Evolutionary conservation across 2,797 vertebrate species (phyloP).

Genomic region (Odontamblyopus lacepedii): DNA sequence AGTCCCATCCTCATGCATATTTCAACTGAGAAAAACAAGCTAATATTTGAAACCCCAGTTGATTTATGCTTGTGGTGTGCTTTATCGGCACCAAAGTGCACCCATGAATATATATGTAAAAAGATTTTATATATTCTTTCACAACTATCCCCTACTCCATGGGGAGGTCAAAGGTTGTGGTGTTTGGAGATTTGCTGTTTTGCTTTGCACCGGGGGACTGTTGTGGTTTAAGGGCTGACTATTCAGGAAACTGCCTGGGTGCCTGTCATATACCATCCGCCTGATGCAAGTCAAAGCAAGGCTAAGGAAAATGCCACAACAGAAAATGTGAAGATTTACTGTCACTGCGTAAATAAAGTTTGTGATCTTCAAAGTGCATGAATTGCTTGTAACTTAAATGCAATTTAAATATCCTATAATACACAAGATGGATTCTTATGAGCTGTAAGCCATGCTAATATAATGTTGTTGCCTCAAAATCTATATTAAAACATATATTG

Average conservation of each 20-base stretch:
- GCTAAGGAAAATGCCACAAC: conserved; percentile 5
- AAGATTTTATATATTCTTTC: conserved; percentile 24
- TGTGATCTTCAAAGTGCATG: not conserved
- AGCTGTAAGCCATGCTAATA: no score
- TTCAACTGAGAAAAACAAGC: conserved; percentile 31
- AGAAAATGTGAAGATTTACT: conserved; percentile 12
- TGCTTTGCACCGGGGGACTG: conserved; percentile 3
- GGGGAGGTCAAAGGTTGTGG: conserved; percentile 27
- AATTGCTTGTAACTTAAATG: conserved; percentile 5
- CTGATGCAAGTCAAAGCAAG: conserved; percentile 12
- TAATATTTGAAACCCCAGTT: conserved; percentile 20
- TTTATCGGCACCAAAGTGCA: conserved; percentile 37
- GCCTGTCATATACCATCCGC: not conserved
- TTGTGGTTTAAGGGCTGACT: conserved; percentile 12
- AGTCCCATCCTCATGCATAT: conserved; percentile 28
- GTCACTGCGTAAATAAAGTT: not conserved
- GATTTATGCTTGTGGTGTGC: conserved; percentile 31
- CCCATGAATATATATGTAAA: conserved; percentile 22
- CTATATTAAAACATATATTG: no score
- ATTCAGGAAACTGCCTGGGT: conserved; percentile 7
- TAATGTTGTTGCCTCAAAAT: no score
- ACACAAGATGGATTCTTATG: no score
- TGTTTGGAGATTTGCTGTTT: conserved; percentile 13
- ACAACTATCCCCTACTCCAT: conserved; percentile 3
- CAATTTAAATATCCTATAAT: no score